phyloP scores from a whole-genome alignment of 2,888 invertebrate genomes.

The Cryptocheilus praepositus region DNA sequence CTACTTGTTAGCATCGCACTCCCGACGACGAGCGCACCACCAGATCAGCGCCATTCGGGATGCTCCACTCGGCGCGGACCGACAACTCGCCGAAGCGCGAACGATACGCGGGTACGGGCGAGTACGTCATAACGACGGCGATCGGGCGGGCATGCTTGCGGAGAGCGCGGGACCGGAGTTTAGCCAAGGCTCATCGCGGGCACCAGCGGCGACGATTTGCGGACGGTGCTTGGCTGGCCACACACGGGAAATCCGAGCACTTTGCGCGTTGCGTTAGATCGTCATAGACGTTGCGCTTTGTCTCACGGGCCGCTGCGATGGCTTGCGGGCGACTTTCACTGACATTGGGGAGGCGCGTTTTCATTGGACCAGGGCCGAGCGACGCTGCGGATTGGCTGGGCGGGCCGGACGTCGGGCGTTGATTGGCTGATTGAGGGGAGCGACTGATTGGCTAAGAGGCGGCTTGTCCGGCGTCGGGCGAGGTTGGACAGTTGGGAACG shows the following conservation, averaged over 20 bases:
- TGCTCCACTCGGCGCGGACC: conserved; percentile 48
- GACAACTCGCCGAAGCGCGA: conserved; percentile 54
- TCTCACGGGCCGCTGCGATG: background rate
- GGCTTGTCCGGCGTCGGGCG: too few species aligned
- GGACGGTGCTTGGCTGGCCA: conserved; percentile 37
- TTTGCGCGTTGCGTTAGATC: conserved; percentile 51
- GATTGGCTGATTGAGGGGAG: too few species aligned
- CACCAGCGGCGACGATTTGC: conserved; percentile 25
- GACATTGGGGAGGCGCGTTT: too few species aligned
- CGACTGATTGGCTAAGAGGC: too few species aligned
- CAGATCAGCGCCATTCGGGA: conserved; percentile 49
- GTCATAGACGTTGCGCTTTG: conserved; percentile 48
- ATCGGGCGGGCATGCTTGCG: conserved; percentile 21
- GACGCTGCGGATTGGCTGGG: too few species aligned
- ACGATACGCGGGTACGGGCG: conserved; percentile 39
- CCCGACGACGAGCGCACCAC: conserved; percentile 34
- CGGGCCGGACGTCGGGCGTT: too few species aligned
- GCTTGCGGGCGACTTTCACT: too few species aligned
- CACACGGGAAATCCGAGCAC: conserved; percentile 40
- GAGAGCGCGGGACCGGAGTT: conserved; percentile 14
- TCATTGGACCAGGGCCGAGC: too few species aligned
- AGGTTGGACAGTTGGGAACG: too few species aligned
- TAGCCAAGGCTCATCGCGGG: conserved; percentile 29
- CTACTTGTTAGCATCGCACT: conserved; percentile 61
- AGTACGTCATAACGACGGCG: conserved; percentile 51